Conservation (phyloP, 1,140 invertebrate species). For the Cheumatopsyche charites region DNA sequence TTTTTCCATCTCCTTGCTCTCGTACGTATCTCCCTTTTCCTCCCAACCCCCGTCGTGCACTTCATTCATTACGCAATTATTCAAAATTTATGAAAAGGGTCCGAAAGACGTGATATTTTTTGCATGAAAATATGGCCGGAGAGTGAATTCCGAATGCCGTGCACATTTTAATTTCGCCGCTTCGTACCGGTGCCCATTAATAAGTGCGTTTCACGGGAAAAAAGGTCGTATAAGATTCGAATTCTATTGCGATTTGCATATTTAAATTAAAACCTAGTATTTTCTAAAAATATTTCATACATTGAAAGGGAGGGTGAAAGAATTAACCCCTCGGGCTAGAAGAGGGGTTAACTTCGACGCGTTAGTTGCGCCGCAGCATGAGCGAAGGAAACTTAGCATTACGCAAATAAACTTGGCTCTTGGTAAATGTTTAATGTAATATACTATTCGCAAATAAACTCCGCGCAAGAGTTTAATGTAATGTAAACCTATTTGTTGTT, state of each 20-base stretch:
- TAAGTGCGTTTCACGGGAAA: no score
- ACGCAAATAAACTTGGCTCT: constrained; percentile 40
- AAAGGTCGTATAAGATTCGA: no score
- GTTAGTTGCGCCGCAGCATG: constrained; percentile 4
- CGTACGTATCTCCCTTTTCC: no score
- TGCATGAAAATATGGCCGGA: constrained; percentile 27
- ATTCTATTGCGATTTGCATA: no score
- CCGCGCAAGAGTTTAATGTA: constrained; percentile 44
- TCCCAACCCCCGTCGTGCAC: constrained; percentile 22
- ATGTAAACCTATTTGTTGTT: constrained; percentile 46
- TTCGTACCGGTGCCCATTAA: not conserved
- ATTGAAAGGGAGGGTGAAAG: not conserved
- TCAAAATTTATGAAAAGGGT: constrained; percentile 41
- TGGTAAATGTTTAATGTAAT: constrained; percentile 44
- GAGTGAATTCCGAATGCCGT: constrained; percentile 3
- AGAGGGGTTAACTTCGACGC: constrained; percentile 10
- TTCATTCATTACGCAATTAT: constrained; percentile 47
- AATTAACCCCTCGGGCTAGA: not conserved
- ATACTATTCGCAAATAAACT: constrained; percentile 46
- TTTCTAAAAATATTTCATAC: no score
- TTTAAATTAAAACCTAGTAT: no score
- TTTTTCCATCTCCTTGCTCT: no score
- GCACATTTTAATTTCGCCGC: constrained; percentile 25
- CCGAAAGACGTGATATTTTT: constrained; percentile 29
- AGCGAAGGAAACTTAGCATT: constrained; percentile 34